Evolutionary conservation across 1,140 invertebrate species (phyloP).

Genomic region (Anoplolepis gracilipes): DNA sequence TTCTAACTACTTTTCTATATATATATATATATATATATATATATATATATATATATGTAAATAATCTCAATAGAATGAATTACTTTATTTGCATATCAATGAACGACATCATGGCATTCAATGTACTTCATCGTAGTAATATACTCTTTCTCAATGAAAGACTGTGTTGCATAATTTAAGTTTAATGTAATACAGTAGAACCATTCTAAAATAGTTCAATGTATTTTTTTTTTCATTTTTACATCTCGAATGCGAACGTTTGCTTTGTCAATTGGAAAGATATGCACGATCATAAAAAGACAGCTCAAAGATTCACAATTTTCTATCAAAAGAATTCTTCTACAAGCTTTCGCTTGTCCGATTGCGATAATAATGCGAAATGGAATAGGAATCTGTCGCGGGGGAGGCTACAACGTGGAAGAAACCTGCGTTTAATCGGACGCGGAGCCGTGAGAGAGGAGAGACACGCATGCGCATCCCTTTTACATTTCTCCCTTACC

Average conservation of each 20-base stretch:
- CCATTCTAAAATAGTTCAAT: neutral
- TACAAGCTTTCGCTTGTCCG: neutral
- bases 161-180: neutral
- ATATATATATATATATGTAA: neutral
- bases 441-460: conserved; percentile 12
- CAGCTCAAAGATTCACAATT: neutral
- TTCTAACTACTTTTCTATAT: neutral
- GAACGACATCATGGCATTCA: neutral
- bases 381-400: conserved; percentile 6
- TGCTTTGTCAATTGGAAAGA: neutral
- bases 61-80: neutral
- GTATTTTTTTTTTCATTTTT: neutral
- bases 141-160: neutral
- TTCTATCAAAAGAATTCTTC: neutral
- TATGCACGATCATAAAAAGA: neutral
- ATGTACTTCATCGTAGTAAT: neutral
- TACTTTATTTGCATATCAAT: conserved; percentile 16
- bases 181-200: neutral
- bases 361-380: neutral
- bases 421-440: conserved; percentile 64
- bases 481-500: neutral
- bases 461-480: conserved; percentile 45
- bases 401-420: neutral
- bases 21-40: no score
- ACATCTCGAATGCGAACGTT: no score